These are phyloP conservation scores for Brachynemurus nebulosus DNA, from an alignment of 2,888 invertebrate species.

Conservation along the genomic window DNA sequence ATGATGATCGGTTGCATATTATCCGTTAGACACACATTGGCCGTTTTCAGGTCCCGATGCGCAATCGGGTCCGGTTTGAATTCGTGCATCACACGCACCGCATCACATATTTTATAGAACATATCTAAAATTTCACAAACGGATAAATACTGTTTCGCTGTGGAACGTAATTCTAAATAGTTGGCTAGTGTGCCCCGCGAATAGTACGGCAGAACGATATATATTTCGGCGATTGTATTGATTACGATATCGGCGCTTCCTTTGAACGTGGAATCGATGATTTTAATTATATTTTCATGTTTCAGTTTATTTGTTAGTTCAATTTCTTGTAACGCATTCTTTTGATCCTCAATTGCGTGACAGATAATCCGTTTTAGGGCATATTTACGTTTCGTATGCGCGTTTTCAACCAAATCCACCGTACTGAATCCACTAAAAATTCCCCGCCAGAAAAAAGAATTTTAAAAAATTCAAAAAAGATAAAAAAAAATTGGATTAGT, in stretches of 20 bases:
- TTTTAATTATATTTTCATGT: constrained; percentile 59
- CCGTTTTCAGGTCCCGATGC: constrained; percentile 76
- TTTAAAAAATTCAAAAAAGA: neutral
- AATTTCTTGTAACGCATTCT: constrained; percentile 54
- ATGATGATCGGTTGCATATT: constrained; percentile 61
- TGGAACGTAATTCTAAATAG: constrained; percentile 45
- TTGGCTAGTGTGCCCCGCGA: constrained; percentile 62
- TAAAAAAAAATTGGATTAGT: constrained; percentile 13
- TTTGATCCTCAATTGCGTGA: constrained; percentile 64
- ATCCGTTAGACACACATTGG: constrained; percentile 64
- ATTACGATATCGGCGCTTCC: constrained; percentile 48
- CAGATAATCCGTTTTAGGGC: constrained; percentile 72
- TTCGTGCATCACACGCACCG: constrained; percentile 58
- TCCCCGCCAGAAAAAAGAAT: constrained; percentile 12
- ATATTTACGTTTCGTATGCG: constrained; percentile 45
- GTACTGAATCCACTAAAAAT: constrained; percentile 65
- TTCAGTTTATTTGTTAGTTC: constrained; percentile 54
- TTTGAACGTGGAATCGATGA: constrained; percentile 51
- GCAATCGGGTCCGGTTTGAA: constrained; percentile 58
- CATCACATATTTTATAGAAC: constrained; percentile 61
- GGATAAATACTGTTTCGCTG: constrained; percentile 43
- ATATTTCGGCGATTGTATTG: constrained; percentile 54
- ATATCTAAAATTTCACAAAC: constrained; percentile 51
- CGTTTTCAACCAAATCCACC: constrained; percentile 61
- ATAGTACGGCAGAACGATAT: constrained; percentile 62